phyloP scores from a whole-genome alignment of 2,113 vertebrate genomes.

The Elephas maximus region DNA sequence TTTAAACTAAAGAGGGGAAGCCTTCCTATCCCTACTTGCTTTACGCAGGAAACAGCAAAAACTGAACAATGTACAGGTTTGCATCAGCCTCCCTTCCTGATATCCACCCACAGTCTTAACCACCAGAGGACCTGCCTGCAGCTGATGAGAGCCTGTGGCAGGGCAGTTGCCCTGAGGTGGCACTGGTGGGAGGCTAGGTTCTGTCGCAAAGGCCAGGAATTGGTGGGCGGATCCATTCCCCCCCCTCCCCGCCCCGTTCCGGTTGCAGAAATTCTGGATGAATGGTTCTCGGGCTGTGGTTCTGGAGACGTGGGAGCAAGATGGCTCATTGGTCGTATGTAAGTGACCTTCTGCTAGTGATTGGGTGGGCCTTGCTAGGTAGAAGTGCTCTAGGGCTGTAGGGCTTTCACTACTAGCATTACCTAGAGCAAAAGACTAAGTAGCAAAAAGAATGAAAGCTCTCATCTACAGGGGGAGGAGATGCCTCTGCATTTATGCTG shows the following conservation, averaged over 20 bases:
- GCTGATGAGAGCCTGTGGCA: neutral
- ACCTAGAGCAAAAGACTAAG: neutral
- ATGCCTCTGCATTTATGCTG: neutral
- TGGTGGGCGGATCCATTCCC: neutral
- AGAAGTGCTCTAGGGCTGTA: neutral
- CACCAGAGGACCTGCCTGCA: neutral
- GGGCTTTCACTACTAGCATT: neutral
- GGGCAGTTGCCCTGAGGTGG: neutral
- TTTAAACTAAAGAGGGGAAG: neutral
- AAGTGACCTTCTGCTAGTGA: neutral
- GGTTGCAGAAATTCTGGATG: neutral
- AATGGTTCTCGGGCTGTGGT: neutral
- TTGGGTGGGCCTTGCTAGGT: neutral
- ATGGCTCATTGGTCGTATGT: neutral
- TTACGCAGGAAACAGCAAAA: conserved; percentile 11
- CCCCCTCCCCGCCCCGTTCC: neutral
- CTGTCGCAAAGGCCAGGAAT: neutral
- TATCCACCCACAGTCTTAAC: neutral
- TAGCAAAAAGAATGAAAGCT: neutral
- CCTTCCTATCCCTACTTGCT: neutral
- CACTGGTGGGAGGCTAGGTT: neutral
- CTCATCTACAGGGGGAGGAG: neutral
- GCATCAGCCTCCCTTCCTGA: neutral
- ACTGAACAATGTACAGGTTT: conserved; percentile 22
- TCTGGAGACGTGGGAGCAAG: neutral